These are phyloP conservation scores for Cryptus viduatorius DNA, from an alignment of 2,888 invertebrate species.

Conservation along the genomic window DNA sequence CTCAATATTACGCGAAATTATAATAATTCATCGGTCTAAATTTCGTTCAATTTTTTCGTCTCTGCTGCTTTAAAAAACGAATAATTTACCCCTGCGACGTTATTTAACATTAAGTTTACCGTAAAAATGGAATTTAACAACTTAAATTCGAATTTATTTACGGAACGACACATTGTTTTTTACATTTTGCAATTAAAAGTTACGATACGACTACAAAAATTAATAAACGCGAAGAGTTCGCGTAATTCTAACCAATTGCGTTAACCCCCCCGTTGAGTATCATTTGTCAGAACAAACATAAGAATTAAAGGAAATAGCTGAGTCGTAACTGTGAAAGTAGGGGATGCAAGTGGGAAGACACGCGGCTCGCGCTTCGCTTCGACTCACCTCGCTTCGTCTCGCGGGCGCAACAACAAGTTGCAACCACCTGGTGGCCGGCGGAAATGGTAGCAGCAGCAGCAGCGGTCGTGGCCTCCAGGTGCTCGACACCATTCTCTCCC, in stretches of 20 bases:
- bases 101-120: too few relatives aligned
- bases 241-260: background rate
- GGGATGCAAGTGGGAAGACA: constrained; percentile 65
- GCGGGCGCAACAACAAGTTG: constrained; percentile 81
- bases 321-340: constrained; percentile 23
- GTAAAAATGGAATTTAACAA: too few relatives aligned
- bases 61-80: too few relatives aligned
- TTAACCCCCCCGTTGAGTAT: background rate
- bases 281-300: constrained; percentile 18
- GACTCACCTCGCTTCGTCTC: constrained; percentile 51
- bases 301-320: constrained; percentile 9
- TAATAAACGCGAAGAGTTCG: background rate
- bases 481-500: constrained; percentile 76
- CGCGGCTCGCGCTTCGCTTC: constrained; percentile 67
- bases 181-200: background rate
- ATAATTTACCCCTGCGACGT: too few relatives aligned
- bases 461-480: constrained; percentile 80
- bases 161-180: too few relatives aligned
- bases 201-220: background rate
- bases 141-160: too few relatives aligned
- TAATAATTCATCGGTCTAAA: too few relatives aligned
- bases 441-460: constrained; percentile 72
- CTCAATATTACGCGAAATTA: too few relatives aligned
- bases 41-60: too few relatives aligned
- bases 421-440: constrained; percentile 80